Conservation (phyloP, 2,888 invertebrate genomes). For the Nezara viridula region DNA sequence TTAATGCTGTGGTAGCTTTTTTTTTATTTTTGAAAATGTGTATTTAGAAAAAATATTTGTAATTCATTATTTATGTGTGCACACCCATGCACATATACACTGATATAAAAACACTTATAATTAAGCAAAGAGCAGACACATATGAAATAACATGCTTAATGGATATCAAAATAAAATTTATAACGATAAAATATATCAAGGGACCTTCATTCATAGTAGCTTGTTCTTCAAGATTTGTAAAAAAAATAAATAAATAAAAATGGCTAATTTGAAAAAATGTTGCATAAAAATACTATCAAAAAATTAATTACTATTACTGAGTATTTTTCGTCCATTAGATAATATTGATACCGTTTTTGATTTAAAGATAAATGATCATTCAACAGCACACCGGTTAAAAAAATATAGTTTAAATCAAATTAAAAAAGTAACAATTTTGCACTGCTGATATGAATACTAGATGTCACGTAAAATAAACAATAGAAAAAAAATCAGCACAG, state of each 20-base stretch:
- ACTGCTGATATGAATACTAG: conserved; percentile 45
- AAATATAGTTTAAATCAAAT: conserved; percentile 15
- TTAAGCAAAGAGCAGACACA: conserved; percentile 62
- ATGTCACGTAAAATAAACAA: conserved; percentile 45
- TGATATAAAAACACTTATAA: conserved; percentile 60
- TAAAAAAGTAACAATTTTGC: conserved; percentile 25
- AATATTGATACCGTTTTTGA: conserved; percentile 27
- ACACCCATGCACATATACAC: conserved; percentile 63
- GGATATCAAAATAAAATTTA: conserved; percentile 46
- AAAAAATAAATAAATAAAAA: neutral
- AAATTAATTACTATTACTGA: neutral
- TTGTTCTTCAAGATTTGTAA: conserved; percentile 19
- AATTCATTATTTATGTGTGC: conserved; percentile 60
- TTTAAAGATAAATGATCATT: conserved; percentile 32
- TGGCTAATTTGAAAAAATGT: neutral
- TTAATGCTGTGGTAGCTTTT: conserved; percentile 52
- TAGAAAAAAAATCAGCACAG: conserved; percentile 61
- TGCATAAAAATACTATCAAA: neutral
- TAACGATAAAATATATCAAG: conserved; percentile 31
- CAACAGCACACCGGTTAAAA: conserved; percentile 36
- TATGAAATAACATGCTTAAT: conserved; percentile 61
- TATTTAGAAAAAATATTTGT: conserved; percentile 44
- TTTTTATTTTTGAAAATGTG: conserved; percentile 49
- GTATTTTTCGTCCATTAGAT: neutral
- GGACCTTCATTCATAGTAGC: neutral